A percentile compares a stretch with the other conserved stretches of the same genome.
These are phyloP conservation scores for Volucella bombylans DNA, from an alignment of 2,888 invertebrate genomes.

Conservation along the genomic window DNA sequence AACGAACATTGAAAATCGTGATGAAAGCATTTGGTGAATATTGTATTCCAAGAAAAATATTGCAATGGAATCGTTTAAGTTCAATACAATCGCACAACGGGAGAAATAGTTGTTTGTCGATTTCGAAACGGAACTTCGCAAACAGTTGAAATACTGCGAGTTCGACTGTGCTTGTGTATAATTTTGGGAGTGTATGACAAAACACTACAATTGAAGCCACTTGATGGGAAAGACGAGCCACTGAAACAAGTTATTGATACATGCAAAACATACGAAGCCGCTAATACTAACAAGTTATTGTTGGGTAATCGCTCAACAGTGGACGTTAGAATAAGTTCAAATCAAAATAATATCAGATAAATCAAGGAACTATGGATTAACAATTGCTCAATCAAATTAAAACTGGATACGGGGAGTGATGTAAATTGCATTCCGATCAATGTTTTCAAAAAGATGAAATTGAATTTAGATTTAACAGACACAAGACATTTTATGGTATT, in stretches of 20 bases:
- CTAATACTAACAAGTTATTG: conserved; percentile 33
- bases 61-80: conserved; percentile 60
- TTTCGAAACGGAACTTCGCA: conserved; percentile 62
- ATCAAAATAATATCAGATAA: no score
- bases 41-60: conserved; percentile 51
- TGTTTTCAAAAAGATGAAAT: no score
- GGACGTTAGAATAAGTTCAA: no score
- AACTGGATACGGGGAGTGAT: no score
- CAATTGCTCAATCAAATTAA: no score
- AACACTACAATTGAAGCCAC: conserved; percentile 40
- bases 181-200: conserved; percentile 54
- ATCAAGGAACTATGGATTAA: no score
- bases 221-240: conserved; percentile 52
- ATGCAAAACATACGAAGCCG: conserved; percentile 48
- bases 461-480: no score
- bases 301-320: neutral
- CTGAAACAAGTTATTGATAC: conserved; percentile 49
- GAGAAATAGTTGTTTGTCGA: conserved; percentile 57
- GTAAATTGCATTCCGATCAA: no score
- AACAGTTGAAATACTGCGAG: conserved; percentile 53
- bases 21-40: conserved; percentile 41
- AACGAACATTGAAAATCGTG: conserved; percentile 32
- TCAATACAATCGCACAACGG: conserved; percentile 60
- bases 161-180: conserved; percentile 63
- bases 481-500: no score